phyloP scores from a whole-genome alignment of 2,113 vertebrate genomes.

The Trematomus loennbergii region DNA sequence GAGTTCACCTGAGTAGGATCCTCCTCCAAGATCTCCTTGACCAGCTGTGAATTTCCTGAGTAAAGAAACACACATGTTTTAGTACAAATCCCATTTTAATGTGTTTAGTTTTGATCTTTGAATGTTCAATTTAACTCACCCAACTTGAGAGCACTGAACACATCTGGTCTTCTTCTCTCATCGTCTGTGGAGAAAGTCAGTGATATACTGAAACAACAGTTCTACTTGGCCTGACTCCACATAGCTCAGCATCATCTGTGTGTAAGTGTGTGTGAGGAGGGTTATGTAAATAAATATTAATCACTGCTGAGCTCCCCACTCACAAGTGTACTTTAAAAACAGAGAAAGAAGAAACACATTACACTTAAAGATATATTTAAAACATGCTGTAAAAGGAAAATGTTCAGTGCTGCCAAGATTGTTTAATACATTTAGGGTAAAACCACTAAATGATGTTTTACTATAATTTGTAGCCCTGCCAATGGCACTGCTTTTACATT shows the following conservation, averaged over 20 bases:
- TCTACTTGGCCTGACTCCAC: constrained; percentile 14
- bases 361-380: too few species aligned
- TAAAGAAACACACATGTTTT: constrained; percentile 26
- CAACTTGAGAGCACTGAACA: constrained; percentile 94
- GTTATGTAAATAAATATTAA: constrained; percentile 30
- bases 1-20: constrained; percentile 92
- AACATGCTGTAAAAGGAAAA: too few species aligned
- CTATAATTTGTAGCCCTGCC: too few species aligned
- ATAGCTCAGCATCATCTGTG: constrained; percentile 8
- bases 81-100: too few species aligned
- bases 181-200: constrained; percentile 85
- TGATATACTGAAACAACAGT: constrained; percentile 28
- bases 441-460: too few species aligned
- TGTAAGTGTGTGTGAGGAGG: not conserved
- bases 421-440: too few species aligned
- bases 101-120: not conserved
- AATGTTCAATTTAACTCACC: constrained; percentile 80
- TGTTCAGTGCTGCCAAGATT: too few species aligned
- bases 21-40: constrained; percentile 95
- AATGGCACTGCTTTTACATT: not conserved
- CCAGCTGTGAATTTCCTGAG: constrained; percentile 92
- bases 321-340: too few species aligned
- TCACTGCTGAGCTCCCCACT: too few species aligned
- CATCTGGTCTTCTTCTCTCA: constrained; percentile 92
- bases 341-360: not conserved